Evolutionary conservation across 2,797 vertebrate species (phyloP).

Genomic region (Epinephelus awoara): DNA sequence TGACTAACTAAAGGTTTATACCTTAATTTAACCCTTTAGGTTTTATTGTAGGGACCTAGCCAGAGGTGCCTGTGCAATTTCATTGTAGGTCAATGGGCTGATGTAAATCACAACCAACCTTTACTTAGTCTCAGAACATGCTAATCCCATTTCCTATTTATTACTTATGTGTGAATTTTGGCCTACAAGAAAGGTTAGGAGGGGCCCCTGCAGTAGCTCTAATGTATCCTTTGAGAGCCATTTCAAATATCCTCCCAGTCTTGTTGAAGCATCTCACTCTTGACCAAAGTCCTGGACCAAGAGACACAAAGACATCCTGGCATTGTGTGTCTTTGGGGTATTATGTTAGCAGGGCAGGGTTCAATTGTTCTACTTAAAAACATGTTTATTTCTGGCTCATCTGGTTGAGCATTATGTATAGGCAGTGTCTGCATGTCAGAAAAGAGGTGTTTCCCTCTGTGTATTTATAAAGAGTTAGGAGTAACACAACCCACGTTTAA

Average conservation of each 20-base stretch:
- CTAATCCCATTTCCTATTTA: neutral
- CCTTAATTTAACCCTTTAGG: neutral
- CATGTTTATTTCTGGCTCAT: no score
- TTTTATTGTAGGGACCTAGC: conserved; percentile 1
- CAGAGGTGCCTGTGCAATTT: neutral
- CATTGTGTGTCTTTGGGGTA: conserved; percentile 18
- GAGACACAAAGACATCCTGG: conserved; percentile 33
- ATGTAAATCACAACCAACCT: neutral
- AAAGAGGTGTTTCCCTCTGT: neutral
- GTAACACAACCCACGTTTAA: no score
- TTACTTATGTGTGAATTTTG: no score
- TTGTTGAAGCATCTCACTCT: neutral
- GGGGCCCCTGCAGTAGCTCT: neutral
- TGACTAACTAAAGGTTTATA: neutral
- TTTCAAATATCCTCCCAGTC: neutral
- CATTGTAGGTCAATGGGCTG: neutral
- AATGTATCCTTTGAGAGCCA: neutral
- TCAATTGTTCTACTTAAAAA: neutral
- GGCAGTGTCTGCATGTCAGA: neutral
- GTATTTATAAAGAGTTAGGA: neutral
- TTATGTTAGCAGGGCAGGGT: neutral
- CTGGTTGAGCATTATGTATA: neutral
- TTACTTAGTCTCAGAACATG: neutral
- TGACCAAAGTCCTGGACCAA: neutral
- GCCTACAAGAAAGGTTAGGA: neutral